These are phyloP conservation scores for Eledona agricola DNA, from an alignment of 2,888 invertebrate genomes.

Conservation along the genomic window DNA sequence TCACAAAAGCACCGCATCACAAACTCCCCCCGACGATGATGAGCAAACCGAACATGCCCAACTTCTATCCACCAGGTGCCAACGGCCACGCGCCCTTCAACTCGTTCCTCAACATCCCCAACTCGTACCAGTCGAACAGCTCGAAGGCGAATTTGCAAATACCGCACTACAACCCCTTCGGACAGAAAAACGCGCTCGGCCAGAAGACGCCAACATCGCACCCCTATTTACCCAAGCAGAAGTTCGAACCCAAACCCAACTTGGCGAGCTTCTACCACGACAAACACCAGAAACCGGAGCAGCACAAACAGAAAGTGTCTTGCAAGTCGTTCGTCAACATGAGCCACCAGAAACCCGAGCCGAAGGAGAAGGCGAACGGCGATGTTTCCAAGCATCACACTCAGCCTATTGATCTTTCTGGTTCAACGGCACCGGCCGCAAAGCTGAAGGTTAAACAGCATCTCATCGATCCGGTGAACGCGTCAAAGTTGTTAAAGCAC, in stretches of 20 bases:
- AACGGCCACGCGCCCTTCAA: slow-evolving; percentile 45
- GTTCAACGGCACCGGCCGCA: slow-evolving; percentile 49
- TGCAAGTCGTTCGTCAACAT: slow-evolving; percentile 50
- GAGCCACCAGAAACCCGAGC: slow-evolving; percentile 41
- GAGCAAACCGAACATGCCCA: slow-evolving; percentile 36
- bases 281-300: slow-evolving; percentile 51
- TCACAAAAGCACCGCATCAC: slow-evolving; percentile 29
- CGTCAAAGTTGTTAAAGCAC: slow-evolving; percentile 52
- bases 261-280: slow-evolving; percentile 38
- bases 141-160: slow-evolving; percentile 51
- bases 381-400: slow-evolving; percentile 37
- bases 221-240: slow-evolving; percentile 49
- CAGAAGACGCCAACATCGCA: slow-evolving; percentile 38
- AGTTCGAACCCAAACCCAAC: slow-evolving; percentile 29
- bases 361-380: slow-evolving; percentile 19
- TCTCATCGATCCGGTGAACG: slow-evolving; percentile 60
- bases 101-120: slow-evolving; percentile 50
- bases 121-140: slow-evolving; percentile 46
- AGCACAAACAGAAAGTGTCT: slow-evolving; percentile 53
- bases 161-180: slow-evolving; percentile 52
- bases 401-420: slow-evolving; percentile 62
- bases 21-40: slow-evolving; percentile 29
- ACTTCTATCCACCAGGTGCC: slow-evolving; percentile 37
- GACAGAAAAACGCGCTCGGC: slow-evolving; percentile 52
- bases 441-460: slow-evolving; percentile 62